phyloP scores from a whole-genome alignment of 92 coral and sea anemone genomes.

The Porites divaricata region DNA sequence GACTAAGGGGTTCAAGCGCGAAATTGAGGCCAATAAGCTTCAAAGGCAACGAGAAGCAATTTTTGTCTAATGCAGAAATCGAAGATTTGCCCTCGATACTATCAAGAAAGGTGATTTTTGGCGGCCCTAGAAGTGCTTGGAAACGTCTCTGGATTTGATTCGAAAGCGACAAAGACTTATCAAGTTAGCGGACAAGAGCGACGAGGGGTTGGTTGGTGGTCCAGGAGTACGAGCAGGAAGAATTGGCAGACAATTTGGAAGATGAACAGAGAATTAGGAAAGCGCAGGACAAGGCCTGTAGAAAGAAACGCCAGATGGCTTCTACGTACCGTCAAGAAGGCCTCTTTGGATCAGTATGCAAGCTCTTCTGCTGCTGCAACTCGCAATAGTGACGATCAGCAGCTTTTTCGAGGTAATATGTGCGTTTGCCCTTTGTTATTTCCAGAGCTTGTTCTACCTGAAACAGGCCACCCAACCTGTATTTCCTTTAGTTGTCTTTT shows the following conservation, averaged over 20 bases:
- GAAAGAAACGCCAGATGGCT: neutral
- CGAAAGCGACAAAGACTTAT: neutral
- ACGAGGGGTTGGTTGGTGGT: neutral
- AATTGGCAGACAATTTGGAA: neutral
- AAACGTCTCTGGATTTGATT: neutral
- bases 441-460: slow-evolving; percentile 20
- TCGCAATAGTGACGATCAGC: neutral
- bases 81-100: neutral
- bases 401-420: slow-evolving; percentile 14
- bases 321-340: neutral
- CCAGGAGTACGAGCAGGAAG: neutral
- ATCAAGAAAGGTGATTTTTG: neutral
- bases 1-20: neutral
- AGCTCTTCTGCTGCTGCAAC: neutral
- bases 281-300: neutral
- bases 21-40: neutral
- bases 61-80: slow-evolving; percentile 5
- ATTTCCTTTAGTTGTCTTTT: no score
- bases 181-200: neutral
- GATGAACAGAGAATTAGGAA: no score
- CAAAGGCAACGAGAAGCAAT: slow-evolving; percentile 1
- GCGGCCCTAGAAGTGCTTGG: neutral
- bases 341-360: neutral
- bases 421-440: neutral
- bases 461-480: slow-evolving; percentile 24